These are phyloP conservation scores for Distichodus sexfasciatus DNA, from an alignment of 2,797 vertebrate species.

Conservation along the genomic window DNA sequence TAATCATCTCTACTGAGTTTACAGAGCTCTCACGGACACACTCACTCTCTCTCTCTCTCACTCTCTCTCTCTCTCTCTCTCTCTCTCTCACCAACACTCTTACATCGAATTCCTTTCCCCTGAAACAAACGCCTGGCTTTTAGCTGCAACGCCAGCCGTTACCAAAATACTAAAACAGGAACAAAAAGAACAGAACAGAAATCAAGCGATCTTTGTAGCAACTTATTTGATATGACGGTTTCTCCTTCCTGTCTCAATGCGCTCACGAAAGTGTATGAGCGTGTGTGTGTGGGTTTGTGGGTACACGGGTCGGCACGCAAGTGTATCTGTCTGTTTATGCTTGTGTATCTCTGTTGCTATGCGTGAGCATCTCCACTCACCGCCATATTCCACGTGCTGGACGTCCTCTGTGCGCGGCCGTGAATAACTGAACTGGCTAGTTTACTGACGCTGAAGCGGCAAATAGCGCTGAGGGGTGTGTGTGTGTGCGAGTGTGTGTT, in stretches of 20 bases:
- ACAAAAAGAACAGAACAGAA: constrained; percentile 36
- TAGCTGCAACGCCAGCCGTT: constrained; percentile 54
- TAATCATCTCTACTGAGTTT: constrained; percentile 44
- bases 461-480: constrained; percentile 35
- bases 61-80: constrained; percentile 18
- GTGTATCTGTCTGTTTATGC: constrained; percentile 47
- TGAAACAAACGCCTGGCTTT: constrained; percentile 71
- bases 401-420: constrained; percentile 33
- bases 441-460: constrained; percentile 21
- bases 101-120: constrained; percentile 73
- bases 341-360: constrained; percentile 69
- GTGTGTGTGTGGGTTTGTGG: neutral
- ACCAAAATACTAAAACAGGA: constrained; percentile 47
- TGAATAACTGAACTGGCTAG: constrained; percentile 6
- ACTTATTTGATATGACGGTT: neutral
- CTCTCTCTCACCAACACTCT: constrained; percentile 54
- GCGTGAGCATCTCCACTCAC: constrained; percentile 51
- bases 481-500: constrained; percentile 16
- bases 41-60: constrained; percentile 25
- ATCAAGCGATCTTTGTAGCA: constrained; percentile 23
- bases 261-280: neutral
- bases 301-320: neutral
- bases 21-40: too few relatives aligned
- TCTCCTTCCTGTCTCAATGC: constrained; percentile 50
- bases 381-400: constrained; percentile 63